A percentile compares a stretch with the other conserved stretches of the same genome.
Conservation (phyloP, 1,140 invertebrate species). For the Fopius arisanus region DNA sequence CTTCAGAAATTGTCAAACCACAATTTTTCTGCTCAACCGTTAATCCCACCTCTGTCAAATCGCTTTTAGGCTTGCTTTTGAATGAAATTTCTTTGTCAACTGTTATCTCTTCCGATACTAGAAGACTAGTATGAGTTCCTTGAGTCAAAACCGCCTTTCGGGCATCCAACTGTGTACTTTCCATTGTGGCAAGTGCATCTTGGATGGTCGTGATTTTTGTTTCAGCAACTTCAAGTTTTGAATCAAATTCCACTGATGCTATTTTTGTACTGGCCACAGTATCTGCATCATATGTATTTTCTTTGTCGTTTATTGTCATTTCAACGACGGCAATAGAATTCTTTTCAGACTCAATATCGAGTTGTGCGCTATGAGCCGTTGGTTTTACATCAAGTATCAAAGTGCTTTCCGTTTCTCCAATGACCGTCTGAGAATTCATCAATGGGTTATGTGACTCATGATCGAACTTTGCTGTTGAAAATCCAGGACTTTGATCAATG, state of each 20-base stretch:
- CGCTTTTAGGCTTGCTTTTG: conserved; percentile 49
- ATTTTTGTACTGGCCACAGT: conserved; percentile 37
- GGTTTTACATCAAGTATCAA: conserved; percentile 51
- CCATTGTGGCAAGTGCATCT: conserved; percentile 36
- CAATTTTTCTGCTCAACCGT: conserved; percentile 53
- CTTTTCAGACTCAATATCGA: conserved; percentile 52
- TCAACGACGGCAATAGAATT: conserved; percentile 45
- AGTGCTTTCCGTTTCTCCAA: conserved; percentile 59
- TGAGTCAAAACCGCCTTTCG: conserved; percentile 42
- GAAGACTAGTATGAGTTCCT: conserved; percentile 46
- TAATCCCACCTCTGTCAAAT: conserved; percentile 45
- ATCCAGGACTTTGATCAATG: conserved; percentile 32
- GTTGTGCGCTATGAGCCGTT: conserved; percentile 43
- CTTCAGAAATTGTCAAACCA: conserved; percentile 54
- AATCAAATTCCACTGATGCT: conserved; percentile 42
- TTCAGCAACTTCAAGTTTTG: conserved; percentile 42
- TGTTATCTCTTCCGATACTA: conserved; percentile 56
- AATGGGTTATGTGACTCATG: conserved; percentile 41
- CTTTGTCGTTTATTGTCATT: conserved; percentile 52
- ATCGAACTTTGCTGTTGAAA: conserved; percentile 37
- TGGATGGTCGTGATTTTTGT: conserved; percentile 35
- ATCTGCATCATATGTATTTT: conserved; percentile 42
- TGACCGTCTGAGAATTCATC: conserved; percentile 40
- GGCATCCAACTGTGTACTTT: conserved; percentile 37
- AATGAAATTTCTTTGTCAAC: conserved; percentile 60